These are phyloP conservation scores for Leptopilina boulardi DNA, from an alignment of 1,140 invertebrate genomes.

Conservation along the genomic window DNA sequence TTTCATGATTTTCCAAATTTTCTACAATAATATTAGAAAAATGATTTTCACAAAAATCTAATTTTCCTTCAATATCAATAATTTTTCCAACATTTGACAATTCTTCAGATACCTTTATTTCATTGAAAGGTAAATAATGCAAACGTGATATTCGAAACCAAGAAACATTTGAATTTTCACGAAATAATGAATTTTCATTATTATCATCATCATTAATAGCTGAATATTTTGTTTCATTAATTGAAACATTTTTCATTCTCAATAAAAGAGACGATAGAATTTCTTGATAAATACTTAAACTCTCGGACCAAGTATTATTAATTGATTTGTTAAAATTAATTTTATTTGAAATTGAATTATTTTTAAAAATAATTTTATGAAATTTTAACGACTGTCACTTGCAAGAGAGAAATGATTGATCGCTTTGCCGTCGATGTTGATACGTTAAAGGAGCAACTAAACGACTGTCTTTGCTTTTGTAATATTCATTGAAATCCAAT, in stretches of 20 bases:
- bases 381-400: constrained; percentile 64
- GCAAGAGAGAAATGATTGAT: constrained; percentile 66
- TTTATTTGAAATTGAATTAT: background rate
- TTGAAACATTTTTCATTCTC: background rate
- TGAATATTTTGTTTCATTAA: background rate
- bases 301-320: background rate
- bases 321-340: background rate
- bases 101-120: background rate
- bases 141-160: background rate
- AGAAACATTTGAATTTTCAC: background rate
- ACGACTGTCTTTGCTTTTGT: constrained; percentile 86
- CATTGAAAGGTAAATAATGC: constrained; percentile 8
- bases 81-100: background rate
- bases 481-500: constrained; percentile 94
- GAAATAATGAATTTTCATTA: background rate
- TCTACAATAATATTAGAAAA: constrained; percentile 10
- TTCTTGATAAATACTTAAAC: background rate
- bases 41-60: constrained; percentile 32
- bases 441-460: constrained; percentile 86
- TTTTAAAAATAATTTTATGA: background rate
- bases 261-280: background rate
- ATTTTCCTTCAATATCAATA: background rate
- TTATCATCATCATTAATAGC: background rate
- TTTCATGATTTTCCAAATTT: background rate
- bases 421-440: constrained; percentile 81